These are phyloP conservation scores for Oceanites oceanicus DNA, from an alignment of 2,113 vertebrate genomes.

Conservation along the genomic window DNA sequence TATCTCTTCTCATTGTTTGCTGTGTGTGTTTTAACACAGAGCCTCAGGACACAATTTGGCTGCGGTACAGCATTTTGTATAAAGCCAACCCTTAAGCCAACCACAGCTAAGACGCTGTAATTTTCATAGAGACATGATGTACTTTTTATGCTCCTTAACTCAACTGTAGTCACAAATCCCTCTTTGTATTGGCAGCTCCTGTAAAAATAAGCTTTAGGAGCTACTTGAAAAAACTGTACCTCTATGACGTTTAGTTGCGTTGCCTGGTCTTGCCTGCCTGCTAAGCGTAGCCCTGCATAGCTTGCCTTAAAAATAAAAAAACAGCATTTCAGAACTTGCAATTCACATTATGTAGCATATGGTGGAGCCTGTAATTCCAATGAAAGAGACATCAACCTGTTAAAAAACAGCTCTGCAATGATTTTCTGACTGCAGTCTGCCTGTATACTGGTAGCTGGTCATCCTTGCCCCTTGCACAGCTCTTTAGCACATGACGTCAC, in stretches of 20 bases:
- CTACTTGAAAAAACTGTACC: constrained; percentile 15
- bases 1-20: constrained; percentile 58
- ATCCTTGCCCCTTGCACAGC: neutral
- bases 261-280: constrained; percentile 6
- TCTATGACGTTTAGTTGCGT: neutral
- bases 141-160: constrained; percentile 52
- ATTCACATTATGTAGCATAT: neutral
- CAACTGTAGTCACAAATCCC: constrained; percentile 51
- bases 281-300: neutral
- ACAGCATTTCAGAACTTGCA: neutral
- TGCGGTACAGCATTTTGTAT: constrained; percentile 33
- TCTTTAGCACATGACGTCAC: neutral
- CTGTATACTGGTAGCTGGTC: neutral
- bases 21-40: constrained; percentile 32
- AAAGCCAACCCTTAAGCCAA: constrained; percentile 24
- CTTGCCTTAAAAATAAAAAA: neutral
- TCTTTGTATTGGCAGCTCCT: constrained; percentile 53
- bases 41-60: constrained; percentile 53
- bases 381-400: neutral
- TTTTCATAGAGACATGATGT: constrained; percentile 59
- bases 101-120: constrained; percentile 54
- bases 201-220: constrained; percentile 35
- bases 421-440: neutral
- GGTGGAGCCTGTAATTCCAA: neutral
- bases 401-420: neutral